These are phyloP conservation scores for Manis crassicaudata DNA, from an alignment of 2,797 vertebrate species.

Conservation along the genomic window DNA sequence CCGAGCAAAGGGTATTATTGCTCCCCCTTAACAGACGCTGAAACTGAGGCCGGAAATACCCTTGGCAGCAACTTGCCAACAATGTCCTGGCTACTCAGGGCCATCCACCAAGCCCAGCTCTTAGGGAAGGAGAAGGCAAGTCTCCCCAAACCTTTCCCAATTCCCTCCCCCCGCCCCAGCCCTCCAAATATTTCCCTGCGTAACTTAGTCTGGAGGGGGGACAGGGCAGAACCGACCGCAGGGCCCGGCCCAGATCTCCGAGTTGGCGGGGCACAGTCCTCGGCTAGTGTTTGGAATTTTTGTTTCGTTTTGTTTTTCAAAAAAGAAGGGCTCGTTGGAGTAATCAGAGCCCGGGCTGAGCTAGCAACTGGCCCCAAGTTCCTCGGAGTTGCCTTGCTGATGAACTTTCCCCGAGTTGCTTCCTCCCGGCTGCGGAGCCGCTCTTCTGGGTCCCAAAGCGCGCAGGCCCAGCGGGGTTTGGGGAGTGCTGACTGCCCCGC, in stretches of 20 bases:
- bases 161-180: neutral
- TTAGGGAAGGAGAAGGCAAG: neutral
- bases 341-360: neutral
- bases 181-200: neutral
- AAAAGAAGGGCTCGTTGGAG: neutral
- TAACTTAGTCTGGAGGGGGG: neutral
- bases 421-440: neutral
- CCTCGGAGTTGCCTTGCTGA: neutral
- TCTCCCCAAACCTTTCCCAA: neutral
- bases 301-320: conserved; percentile 65
- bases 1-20: neutral
- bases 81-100: neutral
- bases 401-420: conserved; percentile 39
- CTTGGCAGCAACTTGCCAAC: neutral
- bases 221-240: neutral
- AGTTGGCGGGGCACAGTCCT: neutral
- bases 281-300: neutral
- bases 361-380: neutral
- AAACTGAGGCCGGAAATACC: conserved; percentile 32
- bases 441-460: neutral
- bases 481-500: neutral
- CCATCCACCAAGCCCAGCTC: neutral
- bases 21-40: conserved; percentile 9
- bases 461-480: neutral
- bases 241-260: neutral